These are phyloP conservation scores for Platycercus adscitus DNA, from an alignment of 2,113 vertebrate species.

Conservation along the genomic window DNA sequence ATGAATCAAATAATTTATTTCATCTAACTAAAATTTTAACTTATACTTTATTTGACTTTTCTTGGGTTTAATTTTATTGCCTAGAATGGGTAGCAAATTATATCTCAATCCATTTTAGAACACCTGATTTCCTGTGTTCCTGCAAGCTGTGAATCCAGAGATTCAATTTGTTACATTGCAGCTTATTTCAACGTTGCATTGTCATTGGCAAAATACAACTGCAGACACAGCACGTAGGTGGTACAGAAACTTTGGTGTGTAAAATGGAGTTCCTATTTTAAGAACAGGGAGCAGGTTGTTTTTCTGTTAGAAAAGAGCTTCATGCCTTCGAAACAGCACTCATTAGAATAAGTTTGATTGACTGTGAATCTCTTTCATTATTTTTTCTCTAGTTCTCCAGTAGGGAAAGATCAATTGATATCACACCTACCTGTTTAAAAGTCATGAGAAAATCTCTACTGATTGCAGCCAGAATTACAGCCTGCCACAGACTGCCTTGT, in stretches of 20 bases:
- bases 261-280: neutral
- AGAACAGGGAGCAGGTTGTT: neutral
- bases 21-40: neutral
- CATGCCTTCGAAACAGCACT: neutral
- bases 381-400: constrained; percentile 27
- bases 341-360: neutral
- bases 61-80: neutral
- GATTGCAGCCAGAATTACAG: constrained; percentile 40
- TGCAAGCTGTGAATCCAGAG: neutral
- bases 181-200: neutral
- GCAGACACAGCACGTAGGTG: neutral
- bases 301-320: neutral
- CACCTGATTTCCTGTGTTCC: neutral
- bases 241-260: neutral
- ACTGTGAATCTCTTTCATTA: neutral
- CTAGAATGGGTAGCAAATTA: neutral
- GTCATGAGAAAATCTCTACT: constrained; percentile 37
- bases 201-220: neutral
- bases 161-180: neutral
- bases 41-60: neutral
- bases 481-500: neutral
- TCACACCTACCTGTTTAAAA: constrained; percentile 48
- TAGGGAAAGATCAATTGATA: constrained; percentile 37
- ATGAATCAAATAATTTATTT: neutral
- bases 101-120: neutral